These are phyloP conservation scores for Chalcosyrphus nemorum DNA, from an alignment of 2,888 invertebrate genomes.

Conservation along the genomic window DNA sequence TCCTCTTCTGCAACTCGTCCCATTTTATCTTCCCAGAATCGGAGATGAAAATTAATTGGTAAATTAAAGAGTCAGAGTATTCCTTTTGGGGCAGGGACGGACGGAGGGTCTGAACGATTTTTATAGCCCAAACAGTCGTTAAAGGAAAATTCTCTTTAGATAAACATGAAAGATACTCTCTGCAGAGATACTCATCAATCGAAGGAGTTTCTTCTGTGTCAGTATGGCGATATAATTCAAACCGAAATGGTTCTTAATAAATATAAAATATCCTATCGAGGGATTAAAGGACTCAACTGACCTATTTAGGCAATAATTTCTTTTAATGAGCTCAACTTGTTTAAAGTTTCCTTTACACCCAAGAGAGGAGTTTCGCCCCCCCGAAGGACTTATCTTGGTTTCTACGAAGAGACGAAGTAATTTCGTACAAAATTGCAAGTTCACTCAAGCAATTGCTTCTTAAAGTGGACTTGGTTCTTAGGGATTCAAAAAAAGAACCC, in stretches of 20 bases:
- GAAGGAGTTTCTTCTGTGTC: slow-evolving; percentile 33
- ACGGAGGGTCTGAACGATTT: slow-evolving; percentile 33
- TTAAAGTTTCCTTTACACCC: too few relatives aligned
- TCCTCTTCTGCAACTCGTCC: background rate
- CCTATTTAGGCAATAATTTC: slow-evolving; percentile 30
- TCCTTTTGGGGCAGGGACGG: background rate
- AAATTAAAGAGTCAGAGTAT: slow-evolving; percentile 54
- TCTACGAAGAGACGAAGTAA: background rate
- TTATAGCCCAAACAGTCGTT: slow-evolving; percentile 60
- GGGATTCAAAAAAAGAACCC: too few relatives aligned
- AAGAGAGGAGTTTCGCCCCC: background rate
- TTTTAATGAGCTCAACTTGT: slow-evolving; percentile 30
- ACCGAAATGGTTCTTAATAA: slow-evolving; percentile 20
- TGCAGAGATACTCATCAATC: slow-evolving; percentile 58
- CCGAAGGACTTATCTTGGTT: background rate
- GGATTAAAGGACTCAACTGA: slow-evolving; percentile 27
- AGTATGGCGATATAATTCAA: slow-evolving; percentile 12
- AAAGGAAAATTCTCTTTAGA: slow-evolving; percentile 52
- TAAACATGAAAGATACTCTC: slow-evolving; percentile 60
- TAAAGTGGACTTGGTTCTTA: background rate
- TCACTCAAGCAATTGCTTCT: background rate
- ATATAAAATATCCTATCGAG: slow-evolving; percentile 17
- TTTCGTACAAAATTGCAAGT: background rate
- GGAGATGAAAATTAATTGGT: slow-evolving; percentile 69
- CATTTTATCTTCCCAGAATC: background rate